Base-by-base conservation (phyloP, 2,888 invertebrate genomes). In the Lithophane leautieri region DNA sequence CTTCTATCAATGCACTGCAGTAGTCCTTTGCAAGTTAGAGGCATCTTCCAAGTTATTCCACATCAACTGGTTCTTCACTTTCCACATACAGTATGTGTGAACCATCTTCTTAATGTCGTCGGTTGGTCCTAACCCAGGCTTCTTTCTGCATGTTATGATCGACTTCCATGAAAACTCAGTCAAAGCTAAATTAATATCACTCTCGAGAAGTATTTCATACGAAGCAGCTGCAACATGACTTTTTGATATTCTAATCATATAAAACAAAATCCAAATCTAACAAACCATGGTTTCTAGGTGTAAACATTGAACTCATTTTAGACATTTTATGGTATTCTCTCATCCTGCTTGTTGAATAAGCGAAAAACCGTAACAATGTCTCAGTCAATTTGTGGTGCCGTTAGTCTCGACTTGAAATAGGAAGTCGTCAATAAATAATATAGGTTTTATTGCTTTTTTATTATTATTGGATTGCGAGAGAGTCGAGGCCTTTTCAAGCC, bases 381-480 rank as follows among this genome's bases (percentile, higher is more conserved):
- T 34, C 69, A 78, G 66, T 71, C 83, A 79, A 86, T 88, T 83
- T 82, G 84, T 79, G 79, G 80, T 68, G 77, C 83, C 85, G 88
- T 89, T 87, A 84, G 84, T 84, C 86, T 86, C 75, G 78, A 86
- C 89, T 87, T 89, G 86, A 88, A 90, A 86, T 88, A 89, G 86
- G 85, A 87, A 82, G 88, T 84, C 88, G 87, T 88, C 93, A 90
- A 95, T 95, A 95, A 94, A 95, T 95, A 95, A 93, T 94, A 94
- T 91, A 92, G 90, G 65, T 56, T 93, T 95, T 95, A 95, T 93
- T 92, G 86, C 90, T 79, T 90, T 94, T 95, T 95, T 95, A 95
- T 94, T 94, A 93, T 94, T 94, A 95, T 95, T 95, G 94, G 94
- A 94, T 95, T 93, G 93, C 86, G 91, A 89, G 90, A 88, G 91